Percentiles rank a stretch among this genome's conserved stretches.
Conservation (phyloP, 2,888 invertebrate species). For the Drosophila eohydei region DNA sequence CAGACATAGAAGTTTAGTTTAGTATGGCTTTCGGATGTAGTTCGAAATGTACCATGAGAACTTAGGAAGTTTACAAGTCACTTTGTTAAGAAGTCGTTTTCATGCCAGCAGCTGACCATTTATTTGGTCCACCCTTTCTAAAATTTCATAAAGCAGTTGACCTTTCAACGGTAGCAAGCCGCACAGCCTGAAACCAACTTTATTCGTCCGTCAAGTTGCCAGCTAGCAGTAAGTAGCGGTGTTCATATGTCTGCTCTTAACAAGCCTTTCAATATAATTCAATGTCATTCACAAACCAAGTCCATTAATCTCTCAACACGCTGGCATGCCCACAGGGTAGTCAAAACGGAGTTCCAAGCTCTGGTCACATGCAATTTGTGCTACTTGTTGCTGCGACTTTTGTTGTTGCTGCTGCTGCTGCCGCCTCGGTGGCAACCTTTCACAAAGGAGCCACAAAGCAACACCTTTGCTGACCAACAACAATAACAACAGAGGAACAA, state of each 20-base stretch:
- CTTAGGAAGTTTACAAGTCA: neutral
- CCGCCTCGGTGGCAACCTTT: conserved; percentile 40
- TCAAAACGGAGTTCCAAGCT: conserved; percentile 1
- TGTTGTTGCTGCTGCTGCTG: conserved; percentile 18
- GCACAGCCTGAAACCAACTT: conserved; percentile 28
- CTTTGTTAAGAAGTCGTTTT: neutral
- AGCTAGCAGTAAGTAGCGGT: conserved; percentile 24
- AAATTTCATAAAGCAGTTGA: conserved; percentile 11
- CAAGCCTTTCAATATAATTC: conserved; percentile 65
- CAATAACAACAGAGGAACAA: conserved; percentile 22
- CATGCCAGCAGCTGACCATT: neutral
- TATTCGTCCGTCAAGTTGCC: conserved; percentile 17
- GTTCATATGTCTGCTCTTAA: conserved; percentile 61
- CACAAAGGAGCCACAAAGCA: conserved; percentile 53
- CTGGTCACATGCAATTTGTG: conserved; percentile 65
- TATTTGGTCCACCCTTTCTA: neutral
- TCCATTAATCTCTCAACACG: conserved; percentile 62
- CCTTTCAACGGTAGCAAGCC: conserved; percentile 19
- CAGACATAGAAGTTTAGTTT: neutral
- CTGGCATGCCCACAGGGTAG: conserved; percentile 21
- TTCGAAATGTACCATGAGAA: neutral
- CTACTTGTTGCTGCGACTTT: conserved; percentile 72
- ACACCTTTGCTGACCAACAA: conserved; percentile 62
- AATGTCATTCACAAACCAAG: conserved; percentile 54
- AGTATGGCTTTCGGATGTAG: neutral